Evolutionary conservation across 2,113 vertebrate species (phyloP).

Genomic region (Seriola aureovittata): DNA sequence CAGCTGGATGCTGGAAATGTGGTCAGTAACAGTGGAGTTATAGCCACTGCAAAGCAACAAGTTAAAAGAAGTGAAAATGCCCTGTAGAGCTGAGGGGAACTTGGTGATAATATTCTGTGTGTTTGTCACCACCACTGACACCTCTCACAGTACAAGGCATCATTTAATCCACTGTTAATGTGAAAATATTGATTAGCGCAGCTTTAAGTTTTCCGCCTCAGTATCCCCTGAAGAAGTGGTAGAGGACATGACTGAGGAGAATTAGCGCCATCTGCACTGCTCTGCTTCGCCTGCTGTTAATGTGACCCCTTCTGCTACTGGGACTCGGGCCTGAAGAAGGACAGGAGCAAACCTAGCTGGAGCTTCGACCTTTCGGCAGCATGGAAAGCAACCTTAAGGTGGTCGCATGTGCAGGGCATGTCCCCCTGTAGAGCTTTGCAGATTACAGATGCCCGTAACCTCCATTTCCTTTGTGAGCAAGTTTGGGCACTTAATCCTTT

Average conservation of each 20-base stretch:
- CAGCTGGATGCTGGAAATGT: background rate
- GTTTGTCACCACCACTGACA: background rate
- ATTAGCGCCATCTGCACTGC: background rate
- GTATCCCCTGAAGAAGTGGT: background rate
- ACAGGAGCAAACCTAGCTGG: background rate
- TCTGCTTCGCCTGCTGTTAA: background rate
- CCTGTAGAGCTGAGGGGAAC: background rate
- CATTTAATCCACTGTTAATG: background rate
- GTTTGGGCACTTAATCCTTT: background rate
- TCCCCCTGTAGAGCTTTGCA: background rate
- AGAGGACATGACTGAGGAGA: background rate
- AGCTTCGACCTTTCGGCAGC: constrained; percentile 27
- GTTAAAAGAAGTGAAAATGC: background rate
- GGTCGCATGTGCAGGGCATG: background rate
- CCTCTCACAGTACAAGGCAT: background rate
- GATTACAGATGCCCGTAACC: constrained; percentile 11
- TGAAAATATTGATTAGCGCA: background rate
- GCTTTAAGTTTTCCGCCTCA: background rate
- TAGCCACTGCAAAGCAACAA: background rate
- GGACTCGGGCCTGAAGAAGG: background rate
- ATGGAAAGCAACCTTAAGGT: constrained; percentile 11
- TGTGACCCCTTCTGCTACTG: background rate
- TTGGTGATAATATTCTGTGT: background rate
- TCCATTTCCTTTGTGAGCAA: constrained; percentile 16
- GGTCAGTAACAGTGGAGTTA: background rate